Percentiles rank a stretch among this genome's conserved stretches.
These are phyloP conservation scores for Meleagris gallopavo DNA, from an alignment of 2,113 vertebrate genomes.

Conservation along the genomic window DNA sequence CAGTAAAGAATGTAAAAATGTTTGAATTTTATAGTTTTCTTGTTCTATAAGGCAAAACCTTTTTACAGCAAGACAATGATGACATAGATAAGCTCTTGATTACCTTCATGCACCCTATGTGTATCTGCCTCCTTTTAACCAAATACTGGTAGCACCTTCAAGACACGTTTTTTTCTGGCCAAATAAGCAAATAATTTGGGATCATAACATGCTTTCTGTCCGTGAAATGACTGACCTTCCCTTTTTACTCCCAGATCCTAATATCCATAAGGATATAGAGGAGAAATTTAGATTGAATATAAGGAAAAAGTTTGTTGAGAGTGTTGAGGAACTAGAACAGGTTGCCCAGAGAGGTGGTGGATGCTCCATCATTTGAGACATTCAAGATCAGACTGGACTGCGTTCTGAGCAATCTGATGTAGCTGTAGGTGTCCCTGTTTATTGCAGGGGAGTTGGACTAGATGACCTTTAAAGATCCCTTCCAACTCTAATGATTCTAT, in stretches of 20 bases:
- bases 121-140: neutral
- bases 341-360: no score
- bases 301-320: no score
- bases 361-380: no score
- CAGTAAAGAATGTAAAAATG: neutral
- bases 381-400: no score
- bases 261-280: neutral
- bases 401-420: no score
- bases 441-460: no score
- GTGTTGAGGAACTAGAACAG: no score
- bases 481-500: no score
- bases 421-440: no score
- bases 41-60: neutral
- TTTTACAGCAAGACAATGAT: neutral
- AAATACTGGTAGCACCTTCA: neutral
- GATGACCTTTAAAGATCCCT: no score
- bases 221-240: neutral
- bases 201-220: neutral
- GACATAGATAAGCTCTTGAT: fast-evolving
- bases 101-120: fast-evolving
- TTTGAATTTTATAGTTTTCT: neutral
- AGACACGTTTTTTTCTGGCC: fast-evolving
- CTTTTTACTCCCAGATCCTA: neutral
- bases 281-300: no score
- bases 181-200: fast-evolving